Conservation (phyloP, 2,113 vertebrate genomes). For the Theropithecus gelada region DNA sequence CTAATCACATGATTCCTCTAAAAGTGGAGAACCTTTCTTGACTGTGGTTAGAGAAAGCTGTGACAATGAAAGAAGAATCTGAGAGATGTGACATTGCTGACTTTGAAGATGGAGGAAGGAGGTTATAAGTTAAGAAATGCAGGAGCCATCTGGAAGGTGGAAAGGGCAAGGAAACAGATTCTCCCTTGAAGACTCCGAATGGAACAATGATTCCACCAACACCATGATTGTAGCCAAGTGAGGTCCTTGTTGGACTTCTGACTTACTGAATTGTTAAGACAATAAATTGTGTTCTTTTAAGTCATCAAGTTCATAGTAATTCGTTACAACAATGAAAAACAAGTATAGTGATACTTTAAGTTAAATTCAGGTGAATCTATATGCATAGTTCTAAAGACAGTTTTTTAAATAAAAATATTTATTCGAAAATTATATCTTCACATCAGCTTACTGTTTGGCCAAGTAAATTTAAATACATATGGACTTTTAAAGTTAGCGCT, state of each 20-base stretch:
- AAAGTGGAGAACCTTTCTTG: neutral
- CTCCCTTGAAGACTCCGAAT: neutral
- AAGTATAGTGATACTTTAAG: neutral
- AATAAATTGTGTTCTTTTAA: neutral
- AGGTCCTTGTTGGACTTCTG: neutral
- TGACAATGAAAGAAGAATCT: neutral
- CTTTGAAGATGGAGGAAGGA: neutral
- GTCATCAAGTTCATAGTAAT: neutral
- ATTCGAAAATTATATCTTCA: neutral
- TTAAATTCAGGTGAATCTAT: neutral
- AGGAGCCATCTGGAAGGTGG: neutral
- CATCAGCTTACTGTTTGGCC: neutral
- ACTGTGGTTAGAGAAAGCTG: neutral
- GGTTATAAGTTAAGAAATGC: neutral
- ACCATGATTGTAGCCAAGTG: neutral
- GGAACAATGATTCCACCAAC: neutral
- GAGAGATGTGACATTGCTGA: neutral
- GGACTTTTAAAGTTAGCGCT: neutral
- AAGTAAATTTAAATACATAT: conserved; percentile 39
- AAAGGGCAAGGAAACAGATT: neutral
- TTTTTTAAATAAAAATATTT: neutral
- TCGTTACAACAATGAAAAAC: neutral
- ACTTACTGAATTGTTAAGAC: neutral
- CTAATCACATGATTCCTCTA: neutral
- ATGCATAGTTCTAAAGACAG: neutral